Evolutionary conservation across 2,113 vertebrate species (phyloP).

Genomic region (Rynchops niger): DNA sequence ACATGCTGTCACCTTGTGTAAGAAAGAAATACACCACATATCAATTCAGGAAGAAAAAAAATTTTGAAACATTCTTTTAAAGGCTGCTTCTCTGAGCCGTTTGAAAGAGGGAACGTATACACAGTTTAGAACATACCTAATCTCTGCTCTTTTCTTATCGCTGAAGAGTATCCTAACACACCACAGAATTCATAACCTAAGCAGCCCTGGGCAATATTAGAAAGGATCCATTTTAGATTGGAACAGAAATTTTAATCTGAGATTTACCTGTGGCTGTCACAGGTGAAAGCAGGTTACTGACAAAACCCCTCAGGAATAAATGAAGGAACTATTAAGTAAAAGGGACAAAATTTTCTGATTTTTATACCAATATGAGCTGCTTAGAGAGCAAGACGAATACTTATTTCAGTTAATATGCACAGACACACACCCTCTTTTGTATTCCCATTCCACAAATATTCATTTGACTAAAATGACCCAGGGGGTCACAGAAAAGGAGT

Average conservation of each 20-base stretch:
- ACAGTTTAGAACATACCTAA: conserved; percentile 68
- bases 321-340: conserved; percentile 38
- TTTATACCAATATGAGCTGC: background rate
- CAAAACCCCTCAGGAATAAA: conserved; percentile 57
- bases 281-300: conserved; percentile 40
- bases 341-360: background rate
- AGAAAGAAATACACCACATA: conserved; percentile 70
- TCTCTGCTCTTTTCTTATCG: conserved; percentile 71
- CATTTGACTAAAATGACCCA: background rate
- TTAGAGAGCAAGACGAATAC: background rate
- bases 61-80: conserved; percentile 63
- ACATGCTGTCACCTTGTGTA: conserved; percentile 72
- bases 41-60: conserved; percentile 54
- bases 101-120: conserved; percentile 54
- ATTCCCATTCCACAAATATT: background rate
- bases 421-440: background rate
- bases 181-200: conserved; percentile 55
- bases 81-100: conserved; percentile 64
- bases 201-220: conserved; percentile 50
- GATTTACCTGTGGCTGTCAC: conserved; percentile 66
- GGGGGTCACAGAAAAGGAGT: background rate
- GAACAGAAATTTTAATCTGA: conserved; percentile 68
- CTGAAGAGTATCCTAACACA: conserved; percentile 51
- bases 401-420: background rate
- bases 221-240: conserved; percentile 67